Base-by-base conservation (phyloP, 2,888 invertebrate genomes). In the Drosophila borealis region DNA sequence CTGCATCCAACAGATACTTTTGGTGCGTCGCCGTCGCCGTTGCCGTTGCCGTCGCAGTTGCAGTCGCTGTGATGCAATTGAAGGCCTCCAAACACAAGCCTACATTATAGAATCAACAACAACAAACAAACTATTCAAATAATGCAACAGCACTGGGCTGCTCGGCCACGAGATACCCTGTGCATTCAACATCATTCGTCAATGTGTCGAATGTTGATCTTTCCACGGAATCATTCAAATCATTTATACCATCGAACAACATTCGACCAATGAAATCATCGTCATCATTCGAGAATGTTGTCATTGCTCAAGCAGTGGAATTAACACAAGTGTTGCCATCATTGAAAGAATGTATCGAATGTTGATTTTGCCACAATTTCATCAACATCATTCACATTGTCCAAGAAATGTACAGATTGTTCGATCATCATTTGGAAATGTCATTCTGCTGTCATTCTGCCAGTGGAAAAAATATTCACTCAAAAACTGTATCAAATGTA, bases 81-180 rank as follows among this genome's bases (percentile, higher is more conserved):
- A 79, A 81, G 77, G 70, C 75, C 80, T 75, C 62, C 62, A 57
- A 71, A 45, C 64, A 69, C 60, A 62, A 70, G 61, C 63, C 81
- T 55, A 39, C 74, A 77, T 74, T 81, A 70, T 65, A 80, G 69
- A 78, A 71, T 78, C 75, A 81, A 76, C 74, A 78, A 56, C 37
- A 57, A 59, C 41, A 46, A 72, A 46, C n/a, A 29, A 50, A 39
- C 60, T 39, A 36, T 70, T 50, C 11, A 51, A 71, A 74, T 61
- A 42, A 54, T 60, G 61, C 21, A 21, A 17, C n/a, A 13, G 5
- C 11, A 10, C 10, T 25, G 41, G 9, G 19, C 5, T 0, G n/a
- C 2, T 10, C 14, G 48, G 45, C 55, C 14, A 0, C 3, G 3
- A 53, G 36, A 62, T 74, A 74, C 67, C 50, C 74, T 69, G 5